A percentile compares a stretch with the other conserved stretches of the same genome.
These are phyloP conservation scores for Oreochromis grahami DNA, from an alignment of 2,797 vertebrate species.

Conservation along the genomic window DNA sequence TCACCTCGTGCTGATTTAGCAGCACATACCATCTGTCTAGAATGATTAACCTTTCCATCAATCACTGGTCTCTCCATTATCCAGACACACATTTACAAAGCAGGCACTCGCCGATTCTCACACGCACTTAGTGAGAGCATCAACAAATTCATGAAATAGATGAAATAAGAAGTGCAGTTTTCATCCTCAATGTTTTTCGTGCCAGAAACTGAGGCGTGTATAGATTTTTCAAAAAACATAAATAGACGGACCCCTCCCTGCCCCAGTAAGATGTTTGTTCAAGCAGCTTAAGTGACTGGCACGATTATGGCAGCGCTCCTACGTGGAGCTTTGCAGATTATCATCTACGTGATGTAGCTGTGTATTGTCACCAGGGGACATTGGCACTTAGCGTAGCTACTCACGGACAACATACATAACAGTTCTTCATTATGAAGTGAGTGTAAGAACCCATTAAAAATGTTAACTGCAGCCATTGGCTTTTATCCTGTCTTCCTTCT, in stretches of 20 bases:
- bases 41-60: constrained; percentile 73
- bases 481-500: not conserved
- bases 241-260: not conserved
- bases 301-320: not conserved
- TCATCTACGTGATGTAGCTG: not conserved
- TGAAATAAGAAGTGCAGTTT: not conserved
- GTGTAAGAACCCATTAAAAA: not conserved
- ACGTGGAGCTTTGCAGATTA: not conserved
- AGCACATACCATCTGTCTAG: constrained; percentile 61
- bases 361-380: not conserved
- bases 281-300: not conserved
- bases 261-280: not conserved
- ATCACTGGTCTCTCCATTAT: constrained; percentile 48
- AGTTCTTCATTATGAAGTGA: not conserved
- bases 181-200: not conserved
- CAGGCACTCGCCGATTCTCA: not conserved
- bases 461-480: not conserved
- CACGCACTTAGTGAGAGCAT: not conserved
- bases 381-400: not conserved
- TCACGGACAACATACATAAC: not conserved
- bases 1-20: constrained; percentile 59
- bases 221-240: not conserved
- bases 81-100: constrained; percentile 27
- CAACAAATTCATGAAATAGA: not conserved
- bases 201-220: not conserved